These are phyloP conservation scores for Epsilonema sp. DNA, from an alignment of 2,888 invertebrate species.

Conservation along the genomic window DNA sequence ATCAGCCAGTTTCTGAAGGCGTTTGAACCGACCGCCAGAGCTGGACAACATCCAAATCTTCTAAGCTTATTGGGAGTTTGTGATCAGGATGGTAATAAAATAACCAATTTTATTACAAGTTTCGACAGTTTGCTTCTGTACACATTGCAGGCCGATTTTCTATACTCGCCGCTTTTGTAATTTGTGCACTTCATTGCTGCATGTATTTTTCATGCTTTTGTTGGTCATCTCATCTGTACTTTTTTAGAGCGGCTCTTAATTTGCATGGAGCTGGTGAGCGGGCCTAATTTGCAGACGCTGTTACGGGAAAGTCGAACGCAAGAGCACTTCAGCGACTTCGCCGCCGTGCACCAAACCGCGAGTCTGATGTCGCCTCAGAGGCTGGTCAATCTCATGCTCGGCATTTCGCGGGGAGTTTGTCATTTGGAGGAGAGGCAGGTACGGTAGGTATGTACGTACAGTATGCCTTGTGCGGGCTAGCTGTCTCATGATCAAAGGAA, in stretches of 20 bases:
- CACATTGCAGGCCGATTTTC: background rate
- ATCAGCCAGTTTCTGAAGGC: background rate
- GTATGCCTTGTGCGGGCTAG: background rate
- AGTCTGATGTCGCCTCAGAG: conserved; percentile 3
- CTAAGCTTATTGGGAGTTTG: conserved; percentile 2
- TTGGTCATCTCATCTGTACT: background rate
- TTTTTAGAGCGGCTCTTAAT: conserved; percentile 2
- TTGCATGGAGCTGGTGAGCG: conserved; percentile 1
- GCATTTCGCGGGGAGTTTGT: background rate
- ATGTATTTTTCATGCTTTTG: background rate
- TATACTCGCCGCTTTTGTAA: background rate
- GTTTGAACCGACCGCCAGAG: conserved; percentile 1
- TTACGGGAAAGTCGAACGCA: conserved; percentile 6
- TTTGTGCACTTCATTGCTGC: background rate
- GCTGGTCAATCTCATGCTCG: background rate
- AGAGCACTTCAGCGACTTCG: conserved; percentile 4
- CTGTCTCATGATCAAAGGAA: no score
- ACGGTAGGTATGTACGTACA: background rate
- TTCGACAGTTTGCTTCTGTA: no score
- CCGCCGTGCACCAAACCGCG: background rate
- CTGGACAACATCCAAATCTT: conserved; percentile 4
- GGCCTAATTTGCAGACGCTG: conserved; percentile 4
- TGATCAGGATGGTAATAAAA: conserved; percentile 4
- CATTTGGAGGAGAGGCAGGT: conserved; percentile 4
- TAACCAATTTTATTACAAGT: no score